These are phyloP conservation scores for Strigamia transsilvanica DNA, from an alignment of 2,888 invertebrate genomes.

Conservation along the genomic window DNA sequence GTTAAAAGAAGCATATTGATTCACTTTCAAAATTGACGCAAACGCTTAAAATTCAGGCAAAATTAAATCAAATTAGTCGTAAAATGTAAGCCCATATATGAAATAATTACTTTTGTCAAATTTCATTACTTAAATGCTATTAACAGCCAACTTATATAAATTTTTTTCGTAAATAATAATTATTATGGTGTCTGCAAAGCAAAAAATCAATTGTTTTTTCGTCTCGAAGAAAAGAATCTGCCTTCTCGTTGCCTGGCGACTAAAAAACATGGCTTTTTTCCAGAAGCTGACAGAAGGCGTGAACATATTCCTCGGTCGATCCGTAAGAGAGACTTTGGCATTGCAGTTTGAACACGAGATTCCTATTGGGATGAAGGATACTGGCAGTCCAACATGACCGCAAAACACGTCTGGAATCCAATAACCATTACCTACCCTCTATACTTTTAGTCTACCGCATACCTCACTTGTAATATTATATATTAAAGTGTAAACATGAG, in stretches of 20 bases:
- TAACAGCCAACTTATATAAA: too few species aligned
- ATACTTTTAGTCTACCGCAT: slow-evolving; percentile 7
- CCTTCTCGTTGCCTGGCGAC: background rate
- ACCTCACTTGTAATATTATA: too few species aligned
- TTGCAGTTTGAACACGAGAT: slow-evolving; percentile 32
- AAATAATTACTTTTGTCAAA: too few species aligned
- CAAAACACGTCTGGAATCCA: slow-evolving; percentile 36
- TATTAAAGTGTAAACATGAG: too few species aligned
- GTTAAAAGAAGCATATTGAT: too few species aligned
- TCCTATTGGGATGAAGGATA: slow-evolving; percentile 4
- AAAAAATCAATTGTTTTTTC: background rate
- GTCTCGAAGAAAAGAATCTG: background rate
- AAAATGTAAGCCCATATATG: too few species aligned
- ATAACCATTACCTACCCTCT: background rate
- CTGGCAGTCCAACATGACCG: background rate
- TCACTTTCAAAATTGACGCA: too few species aligned
- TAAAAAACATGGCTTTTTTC: slow-evolving; percentile 36
- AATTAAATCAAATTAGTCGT: too few species aligned
- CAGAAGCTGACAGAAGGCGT: slow-evolving; percentile 40
- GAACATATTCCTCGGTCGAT: slow-evolving; percentile 46
- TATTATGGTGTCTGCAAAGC: too few species aligned
- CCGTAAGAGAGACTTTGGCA: slow-evolving; percentile 1
- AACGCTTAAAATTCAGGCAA: too few species aligned
- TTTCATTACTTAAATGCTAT: too few species aligned
- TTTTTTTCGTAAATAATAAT: too few species aligned